Evolutionary conservation across 2,888 invertebrate genomes (phyloP), one percentile per base, ranked within the genome.

Genomic region (Lasioglossum pauxillum): DNA sequence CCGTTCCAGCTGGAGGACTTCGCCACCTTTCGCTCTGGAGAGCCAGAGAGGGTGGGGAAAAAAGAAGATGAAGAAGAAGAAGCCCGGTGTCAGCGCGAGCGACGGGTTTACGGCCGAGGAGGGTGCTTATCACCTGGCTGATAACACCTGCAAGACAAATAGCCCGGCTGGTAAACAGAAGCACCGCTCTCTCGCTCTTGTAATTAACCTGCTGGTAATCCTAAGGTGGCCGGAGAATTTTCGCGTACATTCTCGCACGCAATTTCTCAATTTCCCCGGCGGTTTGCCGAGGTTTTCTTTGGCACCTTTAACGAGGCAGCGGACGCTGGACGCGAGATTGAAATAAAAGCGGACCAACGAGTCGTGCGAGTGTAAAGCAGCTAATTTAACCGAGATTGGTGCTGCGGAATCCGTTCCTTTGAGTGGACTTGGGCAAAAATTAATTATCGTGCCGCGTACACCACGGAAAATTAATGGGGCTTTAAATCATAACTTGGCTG

Each of bases 81-180:
- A 73, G 27, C 46, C 72, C 82, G 60, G 82, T 80, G 82, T 86
- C 86, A 75, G 87, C 81, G 87, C 79, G 53, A 53, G 78, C 35
- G 88, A 27, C 44, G 84, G 80, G 75, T 82, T 84, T 80, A 78
- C 84, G 83, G 80, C 82, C 75, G 78, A 77, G 72, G 77, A 91
- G 91, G 88, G 90, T 90, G 87, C 91, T 93, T 93, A 91, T 93
- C 93, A 85, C 88, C 84, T 88, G 89, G 73, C 82, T 87, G 88
- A 88, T 86, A 88, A 88, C 86, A 88, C 88, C 88, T 88, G 88
- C 38, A 88, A 86, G 86, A 88, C 84, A 88, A 88, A 88, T 84
- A 88, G 78, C 82, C 64, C 41, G 8, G 27, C 53, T 78, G 80
- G 84, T 88, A 82, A 88, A 88, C 85, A 88, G 82, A 79, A 71